Base-by-base conservation (phyloP, 1,140 invertebrate genomes). In the Oncopeltus fasciatus region DNA sequence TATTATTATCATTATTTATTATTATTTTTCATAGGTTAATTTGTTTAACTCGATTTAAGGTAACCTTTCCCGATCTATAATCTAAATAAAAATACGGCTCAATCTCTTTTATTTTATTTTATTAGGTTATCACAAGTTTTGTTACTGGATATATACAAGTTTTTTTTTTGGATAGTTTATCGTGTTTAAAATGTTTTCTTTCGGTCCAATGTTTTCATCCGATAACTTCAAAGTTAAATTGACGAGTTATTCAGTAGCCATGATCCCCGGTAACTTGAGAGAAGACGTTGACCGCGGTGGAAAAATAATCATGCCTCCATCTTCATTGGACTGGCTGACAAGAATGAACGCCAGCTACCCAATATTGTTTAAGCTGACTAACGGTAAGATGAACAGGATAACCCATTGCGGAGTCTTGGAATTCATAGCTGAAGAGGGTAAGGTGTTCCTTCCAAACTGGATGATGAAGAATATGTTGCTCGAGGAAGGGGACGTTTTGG, bases 281-380 rank as follows among this genome's bases (percentile, higher is more conserved):
- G 84, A 90, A 70, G 92, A 97, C 75, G 91, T 98, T 12, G 95
- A 98, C 78, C 83, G 88, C 70, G 95, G 94, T 68, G 94, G 94
- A 68, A 97, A 97, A 83, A 97, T 92, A 94, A 96, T 98, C 26
- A 95, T 98, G 92, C 94, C 95, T 51, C 91, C 92, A 11, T 96
- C 93, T 46, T 93, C 94, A 4, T 72, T 98, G 63, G 92, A 97
- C 70, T 83, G 88, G 62, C 78, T 98, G 0, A 96, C 93, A n/a
- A 81, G 94, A 60, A 77, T 98, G 0, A 98, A 97, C 74, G 95
- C 98, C 64, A 91, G 92, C 70, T 99, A 98, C 73, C 96, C 96
- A 0, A 99, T 99, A 95, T 78, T 99, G 51, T 99, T 99, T 70
- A 98, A 97, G 74, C 74, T 99, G 3, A 92, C 84, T 33, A 98